Percentiles rank a stretch among this genome's conserved stretches.
These are phyloP conservation scores for Netelia virgata DNA, from an alignment of 2,888 invertebrate species.

Conservation along the genomic window DNA sequence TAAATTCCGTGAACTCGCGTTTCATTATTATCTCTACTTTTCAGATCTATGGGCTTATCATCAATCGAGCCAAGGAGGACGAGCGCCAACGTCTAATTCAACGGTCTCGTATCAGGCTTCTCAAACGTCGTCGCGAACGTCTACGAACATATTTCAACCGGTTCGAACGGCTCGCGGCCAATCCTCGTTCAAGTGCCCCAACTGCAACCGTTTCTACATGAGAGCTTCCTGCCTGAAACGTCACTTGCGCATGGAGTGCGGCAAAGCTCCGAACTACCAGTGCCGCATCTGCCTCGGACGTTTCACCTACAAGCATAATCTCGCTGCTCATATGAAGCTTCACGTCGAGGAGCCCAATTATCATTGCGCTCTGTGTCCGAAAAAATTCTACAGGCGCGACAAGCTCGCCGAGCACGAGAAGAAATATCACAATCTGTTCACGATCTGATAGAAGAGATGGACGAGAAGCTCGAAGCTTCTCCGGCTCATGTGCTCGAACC, in stretches of 20 bases:
- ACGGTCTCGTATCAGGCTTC: conserved; percentile 36
- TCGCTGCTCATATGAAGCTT: conserved; percentile 80
- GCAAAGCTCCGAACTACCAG: conserved; percentile 83
- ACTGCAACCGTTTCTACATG: conserved; percentile 85
- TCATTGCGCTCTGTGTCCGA: conserved; percentile 77
- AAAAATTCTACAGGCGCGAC: conserved; percentile 81
- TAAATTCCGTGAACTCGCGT: conserved; percentile 52
- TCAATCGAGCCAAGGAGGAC: conserved; percentile 33
- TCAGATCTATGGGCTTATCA: conserved; percentile 78
- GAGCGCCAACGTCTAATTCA: conserved; percentile 24
- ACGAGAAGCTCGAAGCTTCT: background rate
- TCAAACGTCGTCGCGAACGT: conserved; percentile 30
- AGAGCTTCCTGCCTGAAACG: conserved; percentile 79
- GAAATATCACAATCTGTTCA: conserved; percentile 74
- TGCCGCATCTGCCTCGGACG: conserved; percentile 82
- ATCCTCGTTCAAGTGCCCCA: conserved; percentile 86
- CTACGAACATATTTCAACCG: conserved; percentile 71
- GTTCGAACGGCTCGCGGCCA: conserved; percentile 75
- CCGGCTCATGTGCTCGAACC: background rate
- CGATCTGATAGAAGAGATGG: background rate
- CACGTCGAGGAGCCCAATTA: conserved; percentile 80
- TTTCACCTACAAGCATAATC: conserved; percentile 82
- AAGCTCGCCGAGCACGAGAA: conserved; percentile 79
- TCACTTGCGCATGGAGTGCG: conserved; percentile 83
- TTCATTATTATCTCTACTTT: conserved; percentile 69